Base-by-base conservation (phyloP, 2,888 invertebrate species). In the Synergus gifuensis region DNA sequence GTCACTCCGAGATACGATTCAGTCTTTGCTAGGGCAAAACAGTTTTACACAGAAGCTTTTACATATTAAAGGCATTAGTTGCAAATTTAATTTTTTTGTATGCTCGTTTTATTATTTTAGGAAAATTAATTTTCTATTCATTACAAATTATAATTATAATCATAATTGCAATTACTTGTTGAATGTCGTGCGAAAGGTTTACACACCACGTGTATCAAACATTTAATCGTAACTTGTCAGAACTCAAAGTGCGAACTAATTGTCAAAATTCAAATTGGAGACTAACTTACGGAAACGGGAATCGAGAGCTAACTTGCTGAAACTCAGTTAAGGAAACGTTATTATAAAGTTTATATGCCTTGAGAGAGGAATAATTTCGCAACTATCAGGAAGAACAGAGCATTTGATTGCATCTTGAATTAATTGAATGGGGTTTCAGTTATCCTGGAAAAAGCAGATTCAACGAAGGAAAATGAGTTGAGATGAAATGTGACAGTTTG, bases 341-440 rank as follows among this genome's bases (percentile, higher is more conserved):
- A 60, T 60, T 60, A 60, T 60, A 60, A 60, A 60, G 60, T 60
- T 60, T 60, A 60, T 60, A 4, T 60, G 60, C 60, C 60, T 60
- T 22, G 60, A 22, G 60, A 60, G 60, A 60, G 60, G 60, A 60
- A 60, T 60, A 22, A 60, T 22, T 60, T 60, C 60, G 60, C 22
- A 60, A 60, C 60, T 60, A 60, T 60, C 60, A 60, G 60, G 60
- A 60, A 60, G 60, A 60, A 60, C 22, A 60, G 60, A 60, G 60
- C 60, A 60, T 60, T 22, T 60, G 60, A 60, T 60, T 60, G 60
- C 60, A 60, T 60, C 60, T 60, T 22, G 22, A 22, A 60, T 18
- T 60, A 60, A 60, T 60, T 12, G 60, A 60, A 60, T 60, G 18
- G 4, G 60, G 12, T 60, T 60, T 22, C 22, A 22, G 12, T 22